A percentile compares a stretch with the other conserved stretches of the same genome.
phyloP scores from a whole-genome alignment of 2,113 vertebrate genomes.

The Rousettus leschenaultii region DNA sequence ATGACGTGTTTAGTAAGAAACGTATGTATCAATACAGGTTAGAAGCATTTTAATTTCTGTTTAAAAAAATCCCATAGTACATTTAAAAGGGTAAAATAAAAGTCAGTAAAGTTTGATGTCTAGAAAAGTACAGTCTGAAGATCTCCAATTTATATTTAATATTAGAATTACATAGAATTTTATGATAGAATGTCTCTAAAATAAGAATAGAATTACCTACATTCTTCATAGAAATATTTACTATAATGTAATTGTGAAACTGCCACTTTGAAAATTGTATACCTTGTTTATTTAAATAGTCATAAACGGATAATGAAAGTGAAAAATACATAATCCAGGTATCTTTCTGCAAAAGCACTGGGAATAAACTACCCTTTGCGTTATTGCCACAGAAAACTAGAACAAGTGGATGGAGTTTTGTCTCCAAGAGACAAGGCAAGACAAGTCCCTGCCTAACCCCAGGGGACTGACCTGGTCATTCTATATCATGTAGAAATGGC shows the following conservation, averaged over 20 bases:
- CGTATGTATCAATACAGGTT: not conserved
- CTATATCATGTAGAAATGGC: not conserved
- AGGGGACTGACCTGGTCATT: not conserved
- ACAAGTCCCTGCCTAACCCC: not conserved
- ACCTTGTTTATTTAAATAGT: not conserved
- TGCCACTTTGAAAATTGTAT: not conserved
- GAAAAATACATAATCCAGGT: not conserved
- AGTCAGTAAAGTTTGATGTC: not conserved
- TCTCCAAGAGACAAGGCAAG: not conserved
- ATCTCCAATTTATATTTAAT: constrained; percentile 74
- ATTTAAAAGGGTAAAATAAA: constrained; percentile 4
- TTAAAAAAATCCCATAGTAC: not conserved
- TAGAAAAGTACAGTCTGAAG: not conserved
- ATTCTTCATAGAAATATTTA: not conserved
- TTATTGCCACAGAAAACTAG: not conserved
- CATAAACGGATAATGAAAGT: not conserved
- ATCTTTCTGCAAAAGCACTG: not conserved
- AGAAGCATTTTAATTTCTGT: not conserved
- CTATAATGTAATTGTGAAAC: not conserved
- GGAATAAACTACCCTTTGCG: not conserved
- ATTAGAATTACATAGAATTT: constrained; percentile 41
- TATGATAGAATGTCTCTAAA: not conserved
- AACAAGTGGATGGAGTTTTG: not conserved
- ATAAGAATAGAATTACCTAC: not conserved
- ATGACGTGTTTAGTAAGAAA: constrained; percentile 45